Base-by-base conservation (phyloP, 2,888 invertebrate species). In the Parnassius glacialis region DNA sequence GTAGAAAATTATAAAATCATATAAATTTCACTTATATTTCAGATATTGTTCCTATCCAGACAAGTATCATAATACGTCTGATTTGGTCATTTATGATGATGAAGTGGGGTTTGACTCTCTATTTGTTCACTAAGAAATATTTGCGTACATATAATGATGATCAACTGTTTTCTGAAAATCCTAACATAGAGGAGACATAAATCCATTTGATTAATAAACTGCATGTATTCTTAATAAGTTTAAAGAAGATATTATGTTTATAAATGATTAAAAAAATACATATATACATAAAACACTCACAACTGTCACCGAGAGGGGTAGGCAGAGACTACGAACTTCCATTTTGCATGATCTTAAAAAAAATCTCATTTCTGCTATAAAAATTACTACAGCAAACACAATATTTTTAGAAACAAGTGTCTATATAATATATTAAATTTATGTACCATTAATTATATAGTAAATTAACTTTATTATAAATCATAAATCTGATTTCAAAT, bases 1-100 rank as follows among this genome's bases (percentile, higher is more conserved):
- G 13, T 10, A 42, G n/a, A 44, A 52, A 25, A 45, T 41, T 11
- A 9, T 57, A 51, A 54, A 41, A 16, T 34, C 41, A 42, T 48
- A 12, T 44, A 11, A 5, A 34, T 66, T 34, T 34, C 34, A 34
- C 34, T 34, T 34, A 34, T 34, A 34, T 84, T 85, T 13, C 79
- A 93, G 93, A 85, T 68, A 75, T 92, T 42, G 65, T 84, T 68
- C 92, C 92, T 20, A 81, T 92, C 59, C 72, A 80, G 62, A 75
- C 86, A 2, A 93, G 92, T 68, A 81, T 87, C 60, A 75, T 92
- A 20, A 90, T 93, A 65, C 80, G 88, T 2, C 70, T 92, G 48
- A 84, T 93, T 16, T 93, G 92, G 92, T 86, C 92, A 0, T 88
- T 92, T 70, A 90, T 93, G 84, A 90, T 92, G 82, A 81, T 89